Percentiles rank a stretch among this genome's conserved stretches.
phyloP scores from a whole-genome alignment of 2,888 invertebrate genomes.

The Ophioninae sp. region DNA sequence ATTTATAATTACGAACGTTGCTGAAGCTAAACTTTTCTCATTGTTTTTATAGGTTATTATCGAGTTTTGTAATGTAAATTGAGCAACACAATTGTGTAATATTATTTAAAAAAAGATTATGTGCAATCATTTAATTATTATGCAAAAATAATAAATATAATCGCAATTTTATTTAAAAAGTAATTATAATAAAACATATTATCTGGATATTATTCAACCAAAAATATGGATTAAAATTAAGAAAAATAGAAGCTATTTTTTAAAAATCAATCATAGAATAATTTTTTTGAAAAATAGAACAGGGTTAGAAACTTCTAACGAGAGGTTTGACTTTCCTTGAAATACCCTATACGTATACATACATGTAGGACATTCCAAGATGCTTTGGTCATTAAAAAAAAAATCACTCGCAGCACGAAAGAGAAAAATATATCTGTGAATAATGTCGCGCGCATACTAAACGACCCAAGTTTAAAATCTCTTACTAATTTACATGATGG shows the following conservation, averaged over 20 bases:
- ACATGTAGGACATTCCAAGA: constrained; percentile 30
- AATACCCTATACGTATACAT: constrained; percentile 12
- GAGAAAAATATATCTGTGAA: constrained; percentile 21
- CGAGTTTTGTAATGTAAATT: not conserved
- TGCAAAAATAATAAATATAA: too few species aligned
- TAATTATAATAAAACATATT: not conserved
- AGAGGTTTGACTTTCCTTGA: not conserved
- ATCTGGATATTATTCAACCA: not conserved
- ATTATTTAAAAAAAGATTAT: too few species aligned
- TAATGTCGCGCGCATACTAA: constrained; percentile 29
- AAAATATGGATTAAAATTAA: not conserved
- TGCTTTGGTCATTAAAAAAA: constrained; percentile 32
- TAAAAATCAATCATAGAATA: too few species aligned
- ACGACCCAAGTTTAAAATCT: constrained; percentile 15
- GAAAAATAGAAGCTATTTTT: too few species aligned
- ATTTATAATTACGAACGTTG: not conserved
- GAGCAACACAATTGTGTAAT: too few species aligned
- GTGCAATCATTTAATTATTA: too few species aligned
- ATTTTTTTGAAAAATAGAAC: not conserved
- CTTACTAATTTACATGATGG: constrained; percentile 7
- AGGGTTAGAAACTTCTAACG: not conserved
- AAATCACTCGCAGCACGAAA: constrained; percentile 13
- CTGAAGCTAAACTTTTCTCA: not conserved
- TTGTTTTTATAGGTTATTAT: not conserved
- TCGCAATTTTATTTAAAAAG: not conserved